Percentiles rank a stretch among this genome's conserved stretches.
These are phyloP conservation scores for Leptinotarsa rubiginosa DNA, from an alignment of 2,888 invertebrate species.

Conservation along the genomic window DNA sequence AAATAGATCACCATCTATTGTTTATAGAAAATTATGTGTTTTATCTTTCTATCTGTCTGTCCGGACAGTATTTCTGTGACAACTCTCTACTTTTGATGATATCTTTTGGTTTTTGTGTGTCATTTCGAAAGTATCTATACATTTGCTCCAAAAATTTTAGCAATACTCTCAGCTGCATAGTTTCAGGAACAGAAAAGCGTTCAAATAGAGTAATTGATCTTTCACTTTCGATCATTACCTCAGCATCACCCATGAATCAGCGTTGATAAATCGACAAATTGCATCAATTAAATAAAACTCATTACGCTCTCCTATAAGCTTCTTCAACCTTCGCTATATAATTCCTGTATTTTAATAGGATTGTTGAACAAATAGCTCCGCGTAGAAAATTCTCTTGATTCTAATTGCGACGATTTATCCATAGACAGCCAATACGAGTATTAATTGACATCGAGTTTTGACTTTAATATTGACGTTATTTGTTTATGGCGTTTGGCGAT, in stretches of 20 bases:
- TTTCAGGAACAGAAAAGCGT: too few species aligned
- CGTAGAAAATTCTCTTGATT: background rate
- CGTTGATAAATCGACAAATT: constrained; percentile 19
- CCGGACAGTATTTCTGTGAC: too few species aligned
- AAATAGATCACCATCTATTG: too few species aligned
- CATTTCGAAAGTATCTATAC: too few species aligned
- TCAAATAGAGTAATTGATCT: too few species aligned
- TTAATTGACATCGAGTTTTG: constrained; percentile 16
- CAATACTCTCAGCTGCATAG: too few species aligned
- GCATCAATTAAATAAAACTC: constrained; percentile 24
- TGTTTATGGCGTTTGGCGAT: constrained; percentile 3
- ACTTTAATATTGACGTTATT: constrained; percentile 18
- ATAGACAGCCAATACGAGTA: background rate
- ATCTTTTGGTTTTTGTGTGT: too few species aligned
- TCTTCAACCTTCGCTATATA: constrained; percentile 10
- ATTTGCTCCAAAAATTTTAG: too few species aligned
- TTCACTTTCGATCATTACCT: background rate
- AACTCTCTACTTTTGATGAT: too few species aligned
- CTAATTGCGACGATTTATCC: constrained; percentile 2
- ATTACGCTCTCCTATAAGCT: constrained; percentile 15
- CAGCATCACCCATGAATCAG: background rate
- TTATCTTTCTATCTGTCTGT: too few species aligned
- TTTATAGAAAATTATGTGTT: too few species aligned
- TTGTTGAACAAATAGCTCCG: background rate
- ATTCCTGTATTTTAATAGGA: constrained; percentile 10